phyloP scores from a whole-genome alignment of 1,140 invertebrate species.

The Apolygus lucorum region DNA sequence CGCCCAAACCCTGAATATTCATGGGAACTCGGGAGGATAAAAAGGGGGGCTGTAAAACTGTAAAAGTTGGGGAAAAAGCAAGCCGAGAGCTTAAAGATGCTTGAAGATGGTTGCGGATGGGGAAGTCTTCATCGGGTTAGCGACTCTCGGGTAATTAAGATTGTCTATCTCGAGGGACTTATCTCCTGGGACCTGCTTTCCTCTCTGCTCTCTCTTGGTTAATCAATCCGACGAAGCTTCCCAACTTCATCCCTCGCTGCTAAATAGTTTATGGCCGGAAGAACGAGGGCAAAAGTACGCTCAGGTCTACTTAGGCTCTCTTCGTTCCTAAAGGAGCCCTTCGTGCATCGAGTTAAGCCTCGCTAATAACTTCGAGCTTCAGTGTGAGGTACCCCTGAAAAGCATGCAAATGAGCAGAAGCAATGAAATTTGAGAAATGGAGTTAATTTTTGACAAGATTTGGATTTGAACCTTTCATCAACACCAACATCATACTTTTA shows the following conservation, averaged over 20 bases:
- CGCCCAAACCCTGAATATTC: constrained; percentile 7
- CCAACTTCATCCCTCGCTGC: neutral
- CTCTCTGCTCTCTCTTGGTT: constrained; percentile 14
- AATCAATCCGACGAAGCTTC: constrained; percentile 10
- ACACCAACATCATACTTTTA: too few relatives aligned
- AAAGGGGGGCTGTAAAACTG: neutral
- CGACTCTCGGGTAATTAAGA: constrained; percentile 18
- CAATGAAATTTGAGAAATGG: too few relatives aligned
- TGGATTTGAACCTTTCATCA: too few relatives aligned
- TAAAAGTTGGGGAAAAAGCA: constrained; percentile 17
- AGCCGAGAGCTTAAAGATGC: constrained; percentile 6
- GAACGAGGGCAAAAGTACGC: neutral
- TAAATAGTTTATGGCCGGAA: neutral
- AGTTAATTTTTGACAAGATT: too few relatives aligned
- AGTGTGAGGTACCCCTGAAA: too few relatives aligned
- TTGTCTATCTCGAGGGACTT: constrained; percentile 15
- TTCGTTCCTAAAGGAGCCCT: too few relatives aligned
- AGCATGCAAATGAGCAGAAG: too few relatives aligned
- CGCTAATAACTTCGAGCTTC: too few relatives aligned
- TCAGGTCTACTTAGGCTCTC: neutral
- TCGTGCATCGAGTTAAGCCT: too few relatives aligned
- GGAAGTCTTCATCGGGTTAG: constrained; percentile 6
- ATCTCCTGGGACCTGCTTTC: neutral
- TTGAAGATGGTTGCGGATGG: neutral
- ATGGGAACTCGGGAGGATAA: neutral